These are phyloP conservation scores for Thecocarcelia acutangulata DNA, from an alignment of 2,888 invertebrate genomes.

Conservation along the genomic window DNA sequence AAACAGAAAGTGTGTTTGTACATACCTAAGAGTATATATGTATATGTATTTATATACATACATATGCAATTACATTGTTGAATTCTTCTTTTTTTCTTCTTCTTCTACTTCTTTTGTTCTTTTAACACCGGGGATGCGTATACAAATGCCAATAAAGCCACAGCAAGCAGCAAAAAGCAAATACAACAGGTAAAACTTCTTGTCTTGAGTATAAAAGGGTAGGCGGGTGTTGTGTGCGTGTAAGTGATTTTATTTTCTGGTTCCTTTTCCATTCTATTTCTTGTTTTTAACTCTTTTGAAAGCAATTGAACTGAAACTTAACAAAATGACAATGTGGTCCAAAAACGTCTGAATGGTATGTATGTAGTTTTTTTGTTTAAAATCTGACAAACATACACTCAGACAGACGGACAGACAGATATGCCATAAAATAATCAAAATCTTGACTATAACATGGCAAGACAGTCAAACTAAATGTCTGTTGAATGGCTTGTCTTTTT, in stretches of 20 bases:
- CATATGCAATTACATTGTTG: conserved; percentile 47
- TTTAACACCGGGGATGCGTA: conserved; percentile 58
- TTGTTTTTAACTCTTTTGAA: conserved; percentile 26
- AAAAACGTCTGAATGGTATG: conserved; percentile 1
- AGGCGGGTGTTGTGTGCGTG: conserved; percentile 60
- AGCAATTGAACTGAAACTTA: conserved; percentile 68
- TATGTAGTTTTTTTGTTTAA: too few relatives aligned
- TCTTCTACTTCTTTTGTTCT: conserved; percentile 27
- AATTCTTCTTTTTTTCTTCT: conserved; percentile 2
- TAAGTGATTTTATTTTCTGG: conserved; percentile 33
- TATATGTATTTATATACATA: conserved; percentile 66
- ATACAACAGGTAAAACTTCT: conserved; percentile 55
- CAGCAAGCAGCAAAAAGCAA: too few relatives aligned
- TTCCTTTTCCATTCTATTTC: conserved; percentile 5
- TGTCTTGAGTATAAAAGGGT: conserved; percentile 56
- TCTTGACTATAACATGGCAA: conserved; percentile 30
- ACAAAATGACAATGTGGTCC: conserved; percentile 66
- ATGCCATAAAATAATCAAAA: conserved; percentile 26
- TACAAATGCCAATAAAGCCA: conserved; percentile 4
- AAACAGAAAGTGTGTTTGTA: conserved; percentile 64
- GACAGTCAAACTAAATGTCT: conserved; percentile 71
- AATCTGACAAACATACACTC: not conserved
- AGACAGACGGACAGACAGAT: conserved; percentile 9
- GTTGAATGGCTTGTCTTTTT: conserved; percentile 10
- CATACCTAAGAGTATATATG: conserved; percentile 57